A percentile compares a stretch with the other conserved stretches of the same genome.
Conservation (phyloP, 2,888 invertebrate genomes). For the Alcis repandata region DNA sequence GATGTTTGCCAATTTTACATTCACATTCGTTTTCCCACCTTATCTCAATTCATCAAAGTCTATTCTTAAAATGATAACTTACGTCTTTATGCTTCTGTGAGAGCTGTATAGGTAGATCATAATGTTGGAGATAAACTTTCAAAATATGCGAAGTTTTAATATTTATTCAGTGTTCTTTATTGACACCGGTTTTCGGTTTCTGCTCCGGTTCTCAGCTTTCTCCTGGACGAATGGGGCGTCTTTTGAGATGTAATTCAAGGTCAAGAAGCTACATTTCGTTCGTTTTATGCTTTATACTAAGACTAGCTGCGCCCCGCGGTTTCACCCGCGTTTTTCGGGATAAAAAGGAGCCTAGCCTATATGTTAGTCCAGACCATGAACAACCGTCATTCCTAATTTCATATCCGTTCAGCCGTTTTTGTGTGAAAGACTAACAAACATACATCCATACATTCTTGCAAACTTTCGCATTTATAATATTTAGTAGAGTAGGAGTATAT, state of each 20-base stretch:
- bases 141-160: constrained; percentile 39
- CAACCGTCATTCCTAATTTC: too few relatives aligned
- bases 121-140: constrained; percentile 44
- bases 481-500: too few relatives aligned
- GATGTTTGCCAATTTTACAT: background rate
- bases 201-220: constrained; percentile 40
- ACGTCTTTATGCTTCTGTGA: constrained; percentile 23
- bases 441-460: too few relatives aligned
- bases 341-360: too few relatives aligned
- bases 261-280: background rate
- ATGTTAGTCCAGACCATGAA: too few relatives aligned
- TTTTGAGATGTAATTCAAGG: background rate
- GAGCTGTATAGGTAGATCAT: constrained; percentile 39
- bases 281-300: background rate
- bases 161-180: constrained; percentile 36
- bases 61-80: background rate
- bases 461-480: too few relatives aligned
- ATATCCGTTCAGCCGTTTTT: too few relatives aligned
- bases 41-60: background rate
- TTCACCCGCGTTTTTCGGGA: background rate
- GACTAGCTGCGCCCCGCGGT: background rate
- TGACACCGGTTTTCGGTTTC: constrained; percentile 33
- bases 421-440: too few relatives aligned
- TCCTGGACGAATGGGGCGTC: constrained; percentile 6
- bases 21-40: background rate